Percentiles rank a stretch among this genome's conserved stretches.
These are phyloP conservation scores for Diprion similis DNA, from an alignment of 1,140 invertebrate species.

Conservation along the genomic window DNA sequence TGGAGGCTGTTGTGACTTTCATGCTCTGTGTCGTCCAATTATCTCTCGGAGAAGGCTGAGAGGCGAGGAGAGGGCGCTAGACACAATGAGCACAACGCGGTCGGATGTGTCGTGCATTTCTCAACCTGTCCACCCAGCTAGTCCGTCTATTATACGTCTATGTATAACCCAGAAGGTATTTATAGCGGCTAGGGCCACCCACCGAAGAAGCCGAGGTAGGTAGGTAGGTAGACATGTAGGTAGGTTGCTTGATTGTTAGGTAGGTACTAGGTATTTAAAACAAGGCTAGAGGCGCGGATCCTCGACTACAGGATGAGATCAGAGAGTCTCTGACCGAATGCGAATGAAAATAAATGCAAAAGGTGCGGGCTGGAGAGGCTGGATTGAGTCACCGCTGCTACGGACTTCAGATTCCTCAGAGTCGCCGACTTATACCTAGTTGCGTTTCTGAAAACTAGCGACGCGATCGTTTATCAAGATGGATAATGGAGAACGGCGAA, in stretches of 20 bases:
- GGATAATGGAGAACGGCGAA: too few species aligned
- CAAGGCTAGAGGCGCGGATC: background rate
- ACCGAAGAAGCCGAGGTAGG: background rate
- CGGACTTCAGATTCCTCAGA: too few species aligned
- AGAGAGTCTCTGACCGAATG: background rate
- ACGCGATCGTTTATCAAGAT: too few species aligned
- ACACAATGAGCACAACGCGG: background rate
- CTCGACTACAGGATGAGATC: background rate
- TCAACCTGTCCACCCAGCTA: background rate
- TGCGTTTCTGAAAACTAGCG: too few species aligned
- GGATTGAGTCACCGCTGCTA: background rate
- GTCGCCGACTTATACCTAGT: too few species aligned
- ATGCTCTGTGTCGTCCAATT: background rate
- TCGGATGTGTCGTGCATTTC: background rate
- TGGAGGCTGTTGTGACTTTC: background rate
- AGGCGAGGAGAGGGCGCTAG: background rate
- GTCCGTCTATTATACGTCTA: constrained; percentile 3
- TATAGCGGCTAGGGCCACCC: background rate
- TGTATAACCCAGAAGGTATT: background rate
- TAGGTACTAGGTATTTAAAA: background rate
- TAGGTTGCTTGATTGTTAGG: too few species aligned
- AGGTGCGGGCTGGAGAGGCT: too few species aligned
- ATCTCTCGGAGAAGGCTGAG: background rate
- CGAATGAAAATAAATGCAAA: background rate
- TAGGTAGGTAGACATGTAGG: background rate